phyloP scores from a whole-genome alignment of 2,888 invertebrate genomes.

The Danaus chrysippus region DNA sequence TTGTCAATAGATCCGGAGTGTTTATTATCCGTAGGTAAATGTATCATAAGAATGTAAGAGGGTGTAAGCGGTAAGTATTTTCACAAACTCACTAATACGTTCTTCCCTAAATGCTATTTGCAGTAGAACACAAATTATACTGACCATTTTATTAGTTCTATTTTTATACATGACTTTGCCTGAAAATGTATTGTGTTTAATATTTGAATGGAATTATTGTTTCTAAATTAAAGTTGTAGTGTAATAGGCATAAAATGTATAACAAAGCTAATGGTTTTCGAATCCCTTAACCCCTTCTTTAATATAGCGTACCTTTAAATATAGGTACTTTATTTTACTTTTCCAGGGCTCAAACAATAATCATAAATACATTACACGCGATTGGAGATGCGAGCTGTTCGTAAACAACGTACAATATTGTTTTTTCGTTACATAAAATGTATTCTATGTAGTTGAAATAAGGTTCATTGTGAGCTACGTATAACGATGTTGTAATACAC shows the following conservation, averaged over 20 bases:
- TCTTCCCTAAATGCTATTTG: background rate
- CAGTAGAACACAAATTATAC: background rate
- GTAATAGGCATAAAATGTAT: conserved; percentile 26
- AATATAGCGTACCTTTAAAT: conserved; percentile 29
- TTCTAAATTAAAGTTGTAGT: conserved; percentile 14
- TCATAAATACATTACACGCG: conserved; percentile 79
- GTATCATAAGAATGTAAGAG: conserved; percentile 14
- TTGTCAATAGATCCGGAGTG: conserved; percentile 63
- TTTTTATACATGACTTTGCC: background rate
- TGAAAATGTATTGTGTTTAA: background rate
- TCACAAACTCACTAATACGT: background rate
- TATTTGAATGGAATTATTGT: background rate
- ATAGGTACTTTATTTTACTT: conserved; percentile 33
- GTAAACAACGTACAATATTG: conserved; percentile 60
- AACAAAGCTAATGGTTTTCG: conserved; percentile 30
- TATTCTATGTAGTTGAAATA: background rate
- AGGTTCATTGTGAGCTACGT: background rate
- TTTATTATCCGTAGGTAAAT: conserved; percentile 27
- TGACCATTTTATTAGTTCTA: background rate
- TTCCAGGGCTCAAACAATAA: conserved; percentile 61
- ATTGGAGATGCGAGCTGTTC: conserved; percentile 67
- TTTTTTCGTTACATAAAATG: background rate
- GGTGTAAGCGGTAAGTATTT: conserved; percentile 6
- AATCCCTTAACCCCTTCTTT: conserved; percentile 35
- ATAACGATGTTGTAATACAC: conserved; percentile 4